These are phyloP conservation scores for Halocynthia roretzi DNA, from an alignment of 23 tunicate species.

Conservation along the genomic window DNA sequence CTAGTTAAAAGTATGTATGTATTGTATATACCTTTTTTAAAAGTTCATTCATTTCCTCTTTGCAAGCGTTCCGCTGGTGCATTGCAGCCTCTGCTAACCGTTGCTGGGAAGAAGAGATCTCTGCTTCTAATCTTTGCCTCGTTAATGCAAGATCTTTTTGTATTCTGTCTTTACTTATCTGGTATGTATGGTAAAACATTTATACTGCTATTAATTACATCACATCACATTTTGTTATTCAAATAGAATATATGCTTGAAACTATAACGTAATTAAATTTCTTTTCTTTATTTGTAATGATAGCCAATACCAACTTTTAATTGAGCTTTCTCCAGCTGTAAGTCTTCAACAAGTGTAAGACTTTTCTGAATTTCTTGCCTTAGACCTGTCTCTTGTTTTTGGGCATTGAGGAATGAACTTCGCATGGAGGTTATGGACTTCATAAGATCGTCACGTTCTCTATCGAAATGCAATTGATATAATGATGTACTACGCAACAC, in stretches of 20 bases:
- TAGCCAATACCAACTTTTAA: constrained; percentile 12
- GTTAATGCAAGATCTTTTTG: constrained; percentile 23
- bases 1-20: too few relatives aligned
- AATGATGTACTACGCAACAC: too few relatives aligned
- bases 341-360: constrained; percentile 54
- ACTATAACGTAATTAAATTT: too few relatives aligned
- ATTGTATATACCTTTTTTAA: constrained; percentile 32
- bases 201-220: too few relatives aligned
- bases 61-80: constrained; percentile 32
- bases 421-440: constrained; percentile 46
- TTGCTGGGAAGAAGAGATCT: constrained; percentile 41
- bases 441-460: constrained; percentile 66
- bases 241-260: too few relatives aligned
- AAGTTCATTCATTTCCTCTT: constrained; percentile 37
- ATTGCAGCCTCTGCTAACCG: constrained; percentile 38
- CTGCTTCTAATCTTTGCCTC: constrained; percentile 40
- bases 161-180: constrained; percentile 54
- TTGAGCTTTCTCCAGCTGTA: constrained; percentile 72
- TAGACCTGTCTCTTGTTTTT: constrained; percentile 30
- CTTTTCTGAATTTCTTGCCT: constrained; percentile 66
- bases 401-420: constrained; percentile 22
- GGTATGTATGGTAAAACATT: background rate
- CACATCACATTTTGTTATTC: too few relatives aligned
- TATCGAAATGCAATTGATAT: background rate
- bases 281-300: too few relatives aligned